A percentile compares a stretch with the other conserved stretches of the same genome.
These are phyloP conservation scores for Petromus typicus DNA, from an alignment of 2,113 vertebrate genomes.

Conservation along the genomic window DNA sequence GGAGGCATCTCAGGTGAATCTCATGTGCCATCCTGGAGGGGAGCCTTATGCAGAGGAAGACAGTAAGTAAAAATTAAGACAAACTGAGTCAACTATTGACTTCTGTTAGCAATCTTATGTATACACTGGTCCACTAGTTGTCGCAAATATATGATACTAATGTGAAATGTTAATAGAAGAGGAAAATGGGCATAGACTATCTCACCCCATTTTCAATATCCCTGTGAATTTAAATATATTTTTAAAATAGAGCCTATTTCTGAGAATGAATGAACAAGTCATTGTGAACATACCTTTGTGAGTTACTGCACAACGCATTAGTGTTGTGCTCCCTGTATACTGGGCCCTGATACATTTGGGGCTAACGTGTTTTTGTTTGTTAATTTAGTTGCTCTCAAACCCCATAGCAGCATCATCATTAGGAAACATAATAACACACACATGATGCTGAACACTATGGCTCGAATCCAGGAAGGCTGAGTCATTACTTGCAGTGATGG, in stretches of 20 bases:
- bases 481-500: neutral
- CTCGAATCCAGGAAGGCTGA: neutral
- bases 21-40: no score
- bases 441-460: neutral
- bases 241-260: constrained; percentile 11
- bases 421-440: neutral
- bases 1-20: neutral
- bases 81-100: neutral
- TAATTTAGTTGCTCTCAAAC: neutral
- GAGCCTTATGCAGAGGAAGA: neutral
- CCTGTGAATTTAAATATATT: neutral
- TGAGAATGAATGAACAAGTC: neutral
- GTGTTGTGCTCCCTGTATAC: neutral
- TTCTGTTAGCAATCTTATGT: neutral
- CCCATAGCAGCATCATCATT: neutral
- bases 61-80: neutral
- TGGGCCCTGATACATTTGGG: neutral
- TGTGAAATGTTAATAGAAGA: neutral
- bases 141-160: neutral
- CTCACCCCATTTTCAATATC: neutral
- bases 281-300: constrained; percentile 10
- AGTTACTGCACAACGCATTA: neutral
- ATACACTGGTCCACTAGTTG: neutral
- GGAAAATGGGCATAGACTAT: neutral
- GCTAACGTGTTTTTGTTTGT: neutral